phyloP scores from a whole-genome alignment of 2,888 invertebrate genomes.

The Euzophera pinguis region DNA sequence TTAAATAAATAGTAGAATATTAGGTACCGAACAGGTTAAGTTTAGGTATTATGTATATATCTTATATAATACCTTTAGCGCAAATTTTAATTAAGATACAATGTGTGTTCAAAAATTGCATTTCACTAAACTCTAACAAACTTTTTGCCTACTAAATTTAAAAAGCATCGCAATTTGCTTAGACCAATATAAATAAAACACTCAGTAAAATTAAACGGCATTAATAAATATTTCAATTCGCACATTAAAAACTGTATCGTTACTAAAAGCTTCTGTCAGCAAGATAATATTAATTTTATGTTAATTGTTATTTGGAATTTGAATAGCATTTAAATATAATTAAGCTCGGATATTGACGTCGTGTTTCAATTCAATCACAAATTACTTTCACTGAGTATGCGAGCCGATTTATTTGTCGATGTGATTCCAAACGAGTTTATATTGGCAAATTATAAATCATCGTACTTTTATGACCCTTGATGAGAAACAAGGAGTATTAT shows the following conservation, averaged over 20 bases:
- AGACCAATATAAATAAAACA: neutral
- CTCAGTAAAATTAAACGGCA: constrained; percentile 21
- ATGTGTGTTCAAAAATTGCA: no score
- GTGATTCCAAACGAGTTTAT: neutral
- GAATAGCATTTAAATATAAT: constrained; percentile 9
- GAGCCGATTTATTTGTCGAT: neutral
- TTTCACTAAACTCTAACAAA: no score
- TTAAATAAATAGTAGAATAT: no score
- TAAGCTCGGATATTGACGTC: neutral
- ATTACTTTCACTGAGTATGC: neutral
- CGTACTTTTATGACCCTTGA: no score
- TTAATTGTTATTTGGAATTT: constrained; percentile 7
- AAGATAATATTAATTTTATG: neutral
- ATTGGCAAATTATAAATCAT: no score
- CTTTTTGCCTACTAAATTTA: neutral
- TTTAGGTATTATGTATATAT: no score
- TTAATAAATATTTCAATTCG: constrained; percentile 13
- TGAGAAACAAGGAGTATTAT: no score
- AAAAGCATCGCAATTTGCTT: neutral
- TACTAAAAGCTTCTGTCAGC: constrained; percentile 10
- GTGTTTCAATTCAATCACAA: neutral
- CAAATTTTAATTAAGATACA: no score
- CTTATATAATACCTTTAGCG: no score
- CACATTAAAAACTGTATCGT: constrained; percentile 9
- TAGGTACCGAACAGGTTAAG: no score